Base-by-base conservation (phyloP, 2,797 vertebrate genomes). In the Cichlasoma orientale region DNA sequence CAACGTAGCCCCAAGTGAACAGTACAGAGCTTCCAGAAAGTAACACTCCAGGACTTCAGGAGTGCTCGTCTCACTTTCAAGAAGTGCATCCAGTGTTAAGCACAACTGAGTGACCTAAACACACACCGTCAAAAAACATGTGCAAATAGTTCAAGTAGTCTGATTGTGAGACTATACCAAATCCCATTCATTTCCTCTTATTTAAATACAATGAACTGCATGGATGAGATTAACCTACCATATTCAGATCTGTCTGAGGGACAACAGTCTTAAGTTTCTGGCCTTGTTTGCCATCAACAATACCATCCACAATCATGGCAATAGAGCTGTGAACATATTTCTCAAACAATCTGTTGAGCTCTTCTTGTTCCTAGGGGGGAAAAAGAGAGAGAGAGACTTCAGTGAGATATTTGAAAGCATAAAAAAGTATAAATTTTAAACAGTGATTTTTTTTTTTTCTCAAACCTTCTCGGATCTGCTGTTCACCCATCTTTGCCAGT, bases 21-120 rank as follows among this genome's bases (percentile, higher is more conserved):
- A 98, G 89, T 96, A 99, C 33, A 99, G 92, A 21, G 98, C 97
- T 92, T 99, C 98, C 78, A 99, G 88, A 90, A 99, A 99, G 90
- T 93, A 96, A 91, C 97, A 96, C 86, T 99, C 98, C 72, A 99
- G 88, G 36, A 97, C 92, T 12, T 96, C 94, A 0, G 84, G 77
- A n/a, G 89, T 93, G 41, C 94, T 89, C 1, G 82, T 70, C 68
- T 96, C 94, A 4, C 77, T 89, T 33, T 95, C 95, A 2, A 98
- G 86, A 1, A 99, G 80, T 0, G 95, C 93, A 2, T 98, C 97
- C 92, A 99, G 77, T 94, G 97, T 96, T 90, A 94, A 90, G 83
- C 96, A 95, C 76, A 99, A 78, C 92, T 99, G 98, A 47, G 92
- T 95, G 0, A 99, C 95, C 98, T 99, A 72, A 72, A 88, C 18